These are phyloP conservation scores for Chymomyza costata DNA, from an alignment of 1,140 invertebrate species.

Conservation along the genomic window DNA sequence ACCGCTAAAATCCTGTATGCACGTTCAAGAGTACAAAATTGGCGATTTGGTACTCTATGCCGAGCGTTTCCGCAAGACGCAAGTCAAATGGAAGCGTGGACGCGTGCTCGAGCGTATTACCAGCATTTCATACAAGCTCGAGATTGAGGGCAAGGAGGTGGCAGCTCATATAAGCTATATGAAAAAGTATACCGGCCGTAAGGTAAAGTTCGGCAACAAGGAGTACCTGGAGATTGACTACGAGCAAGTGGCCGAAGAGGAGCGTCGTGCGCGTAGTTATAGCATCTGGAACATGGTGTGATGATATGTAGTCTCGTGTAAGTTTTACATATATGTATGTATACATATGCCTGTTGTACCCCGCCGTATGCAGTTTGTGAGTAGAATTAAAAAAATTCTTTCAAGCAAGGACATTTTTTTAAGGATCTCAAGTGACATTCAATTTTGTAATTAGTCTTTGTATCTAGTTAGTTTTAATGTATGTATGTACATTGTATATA, in stretches of 20 bases:
- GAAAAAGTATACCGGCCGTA: conserved; percentile 67
- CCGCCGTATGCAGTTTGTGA: conserved; percentile 30
- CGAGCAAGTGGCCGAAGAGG: conserved; percentile 67
- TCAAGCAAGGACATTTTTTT: conserved; percentile 49
- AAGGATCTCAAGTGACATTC: conserved; percentile 69
- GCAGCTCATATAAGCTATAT: conserved; percentile 68
- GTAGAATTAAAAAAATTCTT: conserved; percentile 56
- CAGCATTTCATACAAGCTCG: conserved; percentile 68
- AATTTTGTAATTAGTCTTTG: conserved; percentile 55
- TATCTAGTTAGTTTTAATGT: conserved; percentile 28
- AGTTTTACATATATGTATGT: no score
- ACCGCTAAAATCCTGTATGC: conserved; percentile 62
- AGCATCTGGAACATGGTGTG: conserved; percentile 75
- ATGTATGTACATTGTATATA: no score
- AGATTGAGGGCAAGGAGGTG: conserved; percentile 69
- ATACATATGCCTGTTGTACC: no score
- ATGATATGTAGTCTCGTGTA: conserved; percentile 15
- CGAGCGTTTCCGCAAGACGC: conserved; percentile 65
- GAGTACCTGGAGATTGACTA: conserved; percentile 74
- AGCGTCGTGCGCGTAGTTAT: conserved; percentile 62
- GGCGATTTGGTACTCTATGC: conserved; percentile 66
- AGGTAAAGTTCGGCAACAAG: conserved; percentile 68
- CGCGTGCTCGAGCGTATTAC: conserved; percentile 63
- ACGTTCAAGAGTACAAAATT: conserved; percentile 58
- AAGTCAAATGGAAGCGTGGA: conserved; percentile 66